Evolutionary conservation across 2,797 vertebrate genomes (phyloP).

Genomic region (Rhabdomys pumilio): DNA sequence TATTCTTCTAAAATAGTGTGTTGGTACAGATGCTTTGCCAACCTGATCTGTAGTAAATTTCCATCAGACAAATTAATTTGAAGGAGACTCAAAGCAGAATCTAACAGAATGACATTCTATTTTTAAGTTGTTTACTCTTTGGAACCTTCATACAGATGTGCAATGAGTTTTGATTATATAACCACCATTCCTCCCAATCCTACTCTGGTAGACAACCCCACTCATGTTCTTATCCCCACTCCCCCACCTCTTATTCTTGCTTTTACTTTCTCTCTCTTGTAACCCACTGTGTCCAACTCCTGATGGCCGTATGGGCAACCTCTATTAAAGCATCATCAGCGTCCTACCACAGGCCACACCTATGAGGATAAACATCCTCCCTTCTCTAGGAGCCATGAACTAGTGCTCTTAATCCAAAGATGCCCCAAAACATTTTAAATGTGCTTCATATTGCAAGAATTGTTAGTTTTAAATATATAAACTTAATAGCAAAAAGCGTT

Average conservation of each 20-base stretch:
- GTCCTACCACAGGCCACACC: not conserved
- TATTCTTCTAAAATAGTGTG: slow-evolving; percentile 40
- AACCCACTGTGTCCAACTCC: not conserved
- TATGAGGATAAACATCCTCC: not conserved
- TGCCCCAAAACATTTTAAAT: not conserved
- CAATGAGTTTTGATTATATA: not conserved
- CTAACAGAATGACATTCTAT: not conserved
- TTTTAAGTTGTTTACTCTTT: not conserved
- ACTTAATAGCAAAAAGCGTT: not conserved
- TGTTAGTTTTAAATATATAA: not conserved
- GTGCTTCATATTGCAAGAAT: not conserved
- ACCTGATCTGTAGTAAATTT: not conserved
- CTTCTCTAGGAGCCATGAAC: not conserved
- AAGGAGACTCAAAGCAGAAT: slow-evolving; percentile 28
- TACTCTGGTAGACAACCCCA: not conserved
- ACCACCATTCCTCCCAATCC: too few species aligned
- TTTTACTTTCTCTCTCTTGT: not conserved
- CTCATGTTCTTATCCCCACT: not conserved
- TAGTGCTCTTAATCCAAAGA: slow-evolving; percentile 42
- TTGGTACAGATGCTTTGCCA: slow-evolving; percentile 16
- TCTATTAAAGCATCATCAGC: not conserved
- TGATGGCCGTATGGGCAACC: not conserved
- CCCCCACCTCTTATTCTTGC: not conserved
- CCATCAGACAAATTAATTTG: slow-evolving; percentile 36
- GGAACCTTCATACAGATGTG: not conserved